Conservation (phyloP, 2,888 invertebrate species). For the Mycalesis mineus region DNA sequence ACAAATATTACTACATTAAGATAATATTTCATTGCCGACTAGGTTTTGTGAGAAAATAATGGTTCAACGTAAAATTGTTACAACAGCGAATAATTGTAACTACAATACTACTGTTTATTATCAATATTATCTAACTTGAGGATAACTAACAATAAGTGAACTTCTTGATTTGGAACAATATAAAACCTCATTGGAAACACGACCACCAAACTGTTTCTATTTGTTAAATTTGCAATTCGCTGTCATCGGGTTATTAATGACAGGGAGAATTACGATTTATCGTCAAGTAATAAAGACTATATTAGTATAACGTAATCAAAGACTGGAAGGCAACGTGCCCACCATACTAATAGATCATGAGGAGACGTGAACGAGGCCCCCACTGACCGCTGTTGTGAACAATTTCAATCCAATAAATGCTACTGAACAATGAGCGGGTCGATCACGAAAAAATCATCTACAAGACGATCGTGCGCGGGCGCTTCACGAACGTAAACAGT, state of each 20-base stretch:
- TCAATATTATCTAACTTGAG: too few species aligned
- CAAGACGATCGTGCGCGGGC: slow-evolving; percentile 66
- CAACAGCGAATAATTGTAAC: too few species aligned
- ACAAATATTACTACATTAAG: too few species aligned
- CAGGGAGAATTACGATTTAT: slow-evolving; percentile 2
- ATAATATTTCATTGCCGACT: too few species aligned
- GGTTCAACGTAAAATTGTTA: too few species aligned
- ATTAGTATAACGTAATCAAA: slow-evolving; percentile 14
- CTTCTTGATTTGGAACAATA: too few species aligned
- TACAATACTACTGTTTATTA: too few species aligned
- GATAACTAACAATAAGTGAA: too few species aligned
- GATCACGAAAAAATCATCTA: slow-evolving; percentile 78
- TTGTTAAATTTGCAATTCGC: slow-evolving; percentile 28
- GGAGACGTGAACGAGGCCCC: slow-evolving; percentile 50
- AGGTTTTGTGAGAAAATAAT: too few species aligned
- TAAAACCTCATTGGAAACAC: slow-evolving; percentile 32
- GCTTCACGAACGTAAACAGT: slow-evolving; percentile 56
- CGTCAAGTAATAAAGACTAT: background rate
- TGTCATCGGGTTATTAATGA: background rate
- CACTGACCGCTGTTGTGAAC: slow-evolving; percentile 52
- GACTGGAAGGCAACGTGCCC: slow-evolving; percentile 26
- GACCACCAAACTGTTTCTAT: slow-evolving; percentile 6
- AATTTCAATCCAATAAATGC: slow-evolving; percentile 72
- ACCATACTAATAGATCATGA: slow-evolving; percentile 35
- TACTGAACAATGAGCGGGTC: slow-evolving; percentile 72